A percentile compares a stretch with the other conserved stretches of the same genome.
Evolutionary conservation across 2,797 vertebrate genomes (phyloP).

Genomic region (Molossus alvarezi): DNA sequence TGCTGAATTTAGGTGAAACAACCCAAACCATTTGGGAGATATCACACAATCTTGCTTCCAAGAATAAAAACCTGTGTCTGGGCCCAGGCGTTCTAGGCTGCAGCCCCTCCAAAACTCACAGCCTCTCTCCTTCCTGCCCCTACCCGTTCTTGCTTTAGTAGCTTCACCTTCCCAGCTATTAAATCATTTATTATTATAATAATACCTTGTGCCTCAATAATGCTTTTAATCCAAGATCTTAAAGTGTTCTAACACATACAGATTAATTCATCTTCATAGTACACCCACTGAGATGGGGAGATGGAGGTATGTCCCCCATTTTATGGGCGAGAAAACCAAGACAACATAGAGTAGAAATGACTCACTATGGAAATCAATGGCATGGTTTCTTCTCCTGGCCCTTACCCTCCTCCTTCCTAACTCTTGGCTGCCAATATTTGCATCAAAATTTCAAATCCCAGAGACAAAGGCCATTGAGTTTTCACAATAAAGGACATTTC

Average conservation of each 20-base stretch:
- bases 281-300: conserved; percentile 1
- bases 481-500: conserved; percentile 83
- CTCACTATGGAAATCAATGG: conserved; percentile 62
- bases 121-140: not conserved
- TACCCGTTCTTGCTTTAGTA: not conserved
- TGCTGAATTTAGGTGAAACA: conserved; percentile 52
- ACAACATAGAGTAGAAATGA: conserved; percentile 57
- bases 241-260: conserved; percentile 72
- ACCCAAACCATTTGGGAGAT: not conserved
- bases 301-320: conserved; percentile 41
- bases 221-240: conserved; percentile 83
- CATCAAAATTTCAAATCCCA: conserved; percentile 78
- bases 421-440: conserved; percentile 61
- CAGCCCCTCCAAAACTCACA: not conserved
- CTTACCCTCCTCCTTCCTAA: conserved; percentile 70
- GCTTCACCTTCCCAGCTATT: conserved; percentile 78
- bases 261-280: conserved; percentile 68
- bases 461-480: conserved; percentile 79
- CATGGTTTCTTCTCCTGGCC: not conserved
- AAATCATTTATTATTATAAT: conserved; percentile 83
- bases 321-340: conserved; percentile 77
- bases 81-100: not conserved
- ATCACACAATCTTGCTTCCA: not conserved
- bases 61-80: not conserved
- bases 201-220: conserved; percentile 73